Percentiles rank a stretch among this genome's conserved stretches.
These are phyloP conservation scores for Ennomos fuscantarius DNA, from an alignment of 2,888 invertebrate genomes.

Conservation along the genomic window DNA sequence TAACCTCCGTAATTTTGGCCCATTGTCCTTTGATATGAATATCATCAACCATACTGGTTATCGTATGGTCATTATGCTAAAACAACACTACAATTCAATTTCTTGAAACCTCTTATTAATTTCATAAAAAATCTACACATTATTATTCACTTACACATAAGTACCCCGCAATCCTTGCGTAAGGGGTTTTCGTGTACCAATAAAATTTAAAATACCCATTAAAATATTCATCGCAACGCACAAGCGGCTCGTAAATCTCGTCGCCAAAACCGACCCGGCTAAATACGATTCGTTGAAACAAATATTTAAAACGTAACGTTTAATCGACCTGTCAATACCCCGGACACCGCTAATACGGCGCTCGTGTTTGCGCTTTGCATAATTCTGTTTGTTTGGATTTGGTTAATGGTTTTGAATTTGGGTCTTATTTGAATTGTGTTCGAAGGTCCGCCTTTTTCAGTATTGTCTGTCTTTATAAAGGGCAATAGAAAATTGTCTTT, in stretches of 20 bases:
- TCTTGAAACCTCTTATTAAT: too few species aligned
- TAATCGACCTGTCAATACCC: slow-evolving; percentile 27
- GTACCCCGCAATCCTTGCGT: too few species aligned
- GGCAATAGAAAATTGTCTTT: too few species aligned
- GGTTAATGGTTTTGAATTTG: slow-evolving; percentile 17
- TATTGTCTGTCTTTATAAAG: too few species aligned
- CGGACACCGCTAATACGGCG: slow-evolving; percentile 25
- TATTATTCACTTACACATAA: too few species aligned
- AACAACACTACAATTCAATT: too few species aligned
- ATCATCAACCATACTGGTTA: too few species aligned
- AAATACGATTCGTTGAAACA: slow-evolving; percentile 17
- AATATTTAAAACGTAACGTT: slow-evolving; percentile 10
- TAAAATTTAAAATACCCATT: neutral
- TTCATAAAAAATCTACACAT: too few species aligned
- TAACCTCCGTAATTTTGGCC: too few species aligned
- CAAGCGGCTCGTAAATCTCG: slow-evolving; percentile 1
- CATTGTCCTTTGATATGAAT: too few species aligned
- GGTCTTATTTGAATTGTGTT: slow-evolving; percentile 17
- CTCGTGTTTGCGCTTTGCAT: slow-evolving; percentile 28
- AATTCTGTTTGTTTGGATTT: slow-evolving; percentile 25
- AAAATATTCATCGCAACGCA: slow-evolving; percentile 2
- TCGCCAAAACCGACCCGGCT: neutral
- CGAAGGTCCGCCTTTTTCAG: neutral
- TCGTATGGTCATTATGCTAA: too few species aligned
- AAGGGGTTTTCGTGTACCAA: neutral